Conservation (phyloP, 2,888 invertebrate species). For the Epiblema foenella region DNA sequence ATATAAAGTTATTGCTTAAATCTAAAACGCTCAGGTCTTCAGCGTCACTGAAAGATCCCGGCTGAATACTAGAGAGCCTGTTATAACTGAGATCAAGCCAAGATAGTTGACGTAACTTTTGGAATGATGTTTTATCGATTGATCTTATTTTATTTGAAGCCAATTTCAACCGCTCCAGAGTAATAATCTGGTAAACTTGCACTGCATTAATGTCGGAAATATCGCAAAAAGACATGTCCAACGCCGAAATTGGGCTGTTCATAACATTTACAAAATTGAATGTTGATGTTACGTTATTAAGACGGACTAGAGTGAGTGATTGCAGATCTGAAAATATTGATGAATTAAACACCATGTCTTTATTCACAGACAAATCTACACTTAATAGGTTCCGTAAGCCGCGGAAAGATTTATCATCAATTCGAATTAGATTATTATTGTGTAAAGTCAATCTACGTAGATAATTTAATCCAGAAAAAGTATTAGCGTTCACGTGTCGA, state of each 20-base stretch:
- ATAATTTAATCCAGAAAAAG: slow-evolving; percentile 16
- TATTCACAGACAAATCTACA: slow-evolving; percentile 22
- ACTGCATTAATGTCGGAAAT: slow-evolving; percentile 23
- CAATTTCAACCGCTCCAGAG: slow-evolving; percentile 27
- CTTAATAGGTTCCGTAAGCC: slow-evolving; percentile 11
- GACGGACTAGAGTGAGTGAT: slow-evolving; percentile 12
- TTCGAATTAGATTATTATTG: slow-evolving; percentile 17
- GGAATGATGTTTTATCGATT: slow-evolving; percentile 30
- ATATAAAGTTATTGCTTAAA: slow-evolving; percentile 28
- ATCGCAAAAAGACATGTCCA: slow-evolving; percentile 29
- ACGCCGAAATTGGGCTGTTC: slow-evolving; percentile 14
- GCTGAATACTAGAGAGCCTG: slow-evolving; percentile 31
- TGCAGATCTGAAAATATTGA: slow-evolving; percentile 23
- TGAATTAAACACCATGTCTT: slow-evolving; percentile 31
- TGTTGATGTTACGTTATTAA: slow-evolving; percentile 8
- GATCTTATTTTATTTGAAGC: slow-evolving; percentile 27
- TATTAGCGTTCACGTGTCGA: slow-evolving; percentile 7
- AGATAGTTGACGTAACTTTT: slow-evolving; percentile 20
- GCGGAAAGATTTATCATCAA: slow-evolving; percentile 24
- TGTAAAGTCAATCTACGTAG: slow-evolving; percentile 11
- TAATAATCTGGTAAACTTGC: slow-evolving; percentile 6
- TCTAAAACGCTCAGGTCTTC: slow-evolving; percentile 22
- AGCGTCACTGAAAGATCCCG: slow-evolving; percentile 27
- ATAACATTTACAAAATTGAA: slow-evolving; percentile 15
- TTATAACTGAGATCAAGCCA: slow-evolving; percentile 39